These are phyloP conservation scores for Ara ararauna DNA, from an alignment of 2,797 vertebrate species.

Conservation along the genomic window DNA sequence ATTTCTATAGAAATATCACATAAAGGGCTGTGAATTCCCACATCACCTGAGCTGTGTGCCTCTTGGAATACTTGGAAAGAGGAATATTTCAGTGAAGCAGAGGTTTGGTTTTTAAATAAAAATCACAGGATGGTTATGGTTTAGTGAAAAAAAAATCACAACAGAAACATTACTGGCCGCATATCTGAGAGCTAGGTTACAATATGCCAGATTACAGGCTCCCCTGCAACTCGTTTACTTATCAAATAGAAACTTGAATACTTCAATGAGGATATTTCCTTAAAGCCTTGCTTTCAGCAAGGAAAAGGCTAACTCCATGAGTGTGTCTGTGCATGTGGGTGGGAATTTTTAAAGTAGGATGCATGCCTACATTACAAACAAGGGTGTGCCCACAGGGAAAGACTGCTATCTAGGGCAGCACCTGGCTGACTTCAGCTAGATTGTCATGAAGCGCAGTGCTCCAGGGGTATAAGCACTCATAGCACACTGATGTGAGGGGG, in stretches of 20 bases:
- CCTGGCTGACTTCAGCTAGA: constrained; percentile 22
- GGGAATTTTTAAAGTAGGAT: constrained; percentile 58
- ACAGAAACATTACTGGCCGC: neutral
- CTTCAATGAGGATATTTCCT: neutral
- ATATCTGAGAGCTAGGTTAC: neutral
- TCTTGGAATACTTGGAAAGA: neutral
- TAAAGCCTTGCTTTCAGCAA: constrained; percentile 19
- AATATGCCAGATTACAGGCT: neutral
- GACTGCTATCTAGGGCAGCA: constrained; percentile 49
- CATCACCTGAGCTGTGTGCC: neutral
- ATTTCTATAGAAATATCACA: neutral
- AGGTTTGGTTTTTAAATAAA: neutral
- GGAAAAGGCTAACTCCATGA: neutral
- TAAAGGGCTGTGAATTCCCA: neutral
- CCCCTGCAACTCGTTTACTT: neutral
- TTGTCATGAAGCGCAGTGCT: neutral
- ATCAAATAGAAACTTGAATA: neutral
- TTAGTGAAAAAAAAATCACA: neutral
- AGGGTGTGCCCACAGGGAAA: constrained; percentile 23
- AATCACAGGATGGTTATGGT: neutral
- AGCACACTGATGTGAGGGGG: neutral
- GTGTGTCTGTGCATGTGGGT: neutral
- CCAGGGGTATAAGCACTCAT: neutral
- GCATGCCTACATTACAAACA: constrained; percentile 11
- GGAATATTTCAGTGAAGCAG: neutral